These are phyloP conservation scores for Watsonalla binaria DNA, from an alignment of 2,888 invertebrate species.

Conservation along the genomic window DNA sequence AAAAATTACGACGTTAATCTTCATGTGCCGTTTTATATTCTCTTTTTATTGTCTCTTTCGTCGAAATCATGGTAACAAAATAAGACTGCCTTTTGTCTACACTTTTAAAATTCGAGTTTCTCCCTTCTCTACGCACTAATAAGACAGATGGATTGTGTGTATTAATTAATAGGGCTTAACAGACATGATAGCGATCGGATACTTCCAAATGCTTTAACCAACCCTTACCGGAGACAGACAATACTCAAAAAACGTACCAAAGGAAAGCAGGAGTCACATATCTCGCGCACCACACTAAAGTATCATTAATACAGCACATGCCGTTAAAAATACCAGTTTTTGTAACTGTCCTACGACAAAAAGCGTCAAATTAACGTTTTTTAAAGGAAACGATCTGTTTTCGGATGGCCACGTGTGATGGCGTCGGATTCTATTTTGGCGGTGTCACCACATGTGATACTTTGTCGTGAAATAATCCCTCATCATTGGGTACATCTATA, in stretches of 20 bases:
- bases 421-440: conserved; percentile 62
- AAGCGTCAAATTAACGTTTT: conserved; percentile 75
- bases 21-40: no score
- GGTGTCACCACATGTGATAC: conserved; percentile 65
- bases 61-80: no score
- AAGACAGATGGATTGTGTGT: background rate
- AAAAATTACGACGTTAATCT: no score
- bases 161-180: no score
- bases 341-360: conserved; percentile 55
- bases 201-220: no score
- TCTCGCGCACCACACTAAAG: conserved; percentile 55
- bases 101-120: no score
- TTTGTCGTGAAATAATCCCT: conserved; percentile 72
- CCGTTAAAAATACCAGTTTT: conserved; percentile 69
- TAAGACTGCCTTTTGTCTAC: no score
- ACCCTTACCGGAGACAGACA: background rate
- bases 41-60: no score
- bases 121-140: no score
- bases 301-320: conserved; percentile 70
- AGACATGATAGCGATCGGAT: background rate
- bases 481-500: conserved; percentile 66
- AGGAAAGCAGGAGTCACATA: conserved; percentile 69
- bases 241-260: conserved; percentile 31
- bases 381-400: conserved; percentile 78
- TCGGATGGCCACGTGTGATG: conserved; percentile 72